A percentile compares a stretch with the other conserved stretches of the same genome.
phyloP scores from a whole-genome alignment of 2,888 invertebrate genomes.

The Cactoblastis cactorum region DNA sequence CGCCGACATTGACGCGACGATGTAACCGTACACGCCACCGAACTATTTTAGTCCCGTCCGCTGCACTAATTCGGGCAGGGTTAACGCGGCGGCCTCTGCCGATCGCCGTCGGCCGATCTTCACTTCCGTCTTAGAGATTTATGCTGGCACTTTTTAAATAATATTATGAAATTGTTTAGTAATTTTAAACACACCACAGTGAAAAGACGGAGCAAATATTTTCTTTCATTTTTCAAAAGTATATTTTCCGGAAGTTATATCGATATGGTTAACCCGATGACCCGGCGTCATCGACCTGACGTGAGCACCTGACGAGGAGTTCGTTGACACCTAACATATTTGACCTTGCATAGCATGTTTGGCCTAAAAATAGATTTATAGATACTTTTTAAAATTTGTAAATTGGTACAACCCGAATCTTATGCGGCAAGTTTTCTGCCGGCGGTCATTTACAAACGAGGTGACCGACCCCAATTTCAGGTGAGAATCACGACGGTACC shows the following conservation, averaged over 20 bases:
- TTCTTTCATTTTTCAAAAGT: constrained; percentile 18
- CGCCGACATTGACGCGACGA: constrained; percentile 72
- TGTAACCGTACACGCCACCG: constrained; percentile 77
- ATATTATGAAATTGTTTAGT: constrained; percentile 23
- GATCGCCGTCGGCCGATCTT: constrained; percentile 56
- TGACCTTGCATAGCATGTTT: constrained; percentile 70
- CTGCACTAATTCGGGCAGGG: constrained; percentile 79
- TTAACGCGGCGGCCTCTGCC: constrained; percentile 72
- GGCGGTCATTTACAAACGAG: constrained; percentile 45
- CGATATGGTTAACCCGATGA: constrained; percentile 38
- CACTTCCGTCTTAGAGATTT: constrained; percentile 70
- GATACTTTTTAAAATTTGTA: constrained; percentile 23
- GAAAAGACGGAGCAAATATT: constrained; percentile 28
- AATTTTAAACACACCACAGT: constrained; percentile 25
- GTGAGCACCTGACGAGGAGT: constrained; percentile 66
- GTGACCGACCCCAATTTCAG: constrained; percentile 62
- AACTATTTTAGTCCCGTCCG: constrained; percentile 75
- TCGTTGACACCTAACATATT: constrained; percentile 70
- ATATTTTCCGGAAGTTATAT: constrained; percentile 17
- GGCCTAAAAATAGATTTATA: constrained; percentile 54
- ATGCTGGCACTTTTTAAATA: constrained; percentile 55
- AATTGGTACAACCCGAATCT: constrained; percentile 28
- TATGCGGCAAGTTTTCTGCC: constrained; percentile 22
- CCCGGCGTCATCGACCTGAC: constrained; percentile 74
- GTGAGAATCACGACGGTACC: constrained; percentile 71